These are phyloP conservation scores for Lucilia sericata DNA, from an alignment of 1,140 invertebrate species.

Conservation along the genomic window DNA sequence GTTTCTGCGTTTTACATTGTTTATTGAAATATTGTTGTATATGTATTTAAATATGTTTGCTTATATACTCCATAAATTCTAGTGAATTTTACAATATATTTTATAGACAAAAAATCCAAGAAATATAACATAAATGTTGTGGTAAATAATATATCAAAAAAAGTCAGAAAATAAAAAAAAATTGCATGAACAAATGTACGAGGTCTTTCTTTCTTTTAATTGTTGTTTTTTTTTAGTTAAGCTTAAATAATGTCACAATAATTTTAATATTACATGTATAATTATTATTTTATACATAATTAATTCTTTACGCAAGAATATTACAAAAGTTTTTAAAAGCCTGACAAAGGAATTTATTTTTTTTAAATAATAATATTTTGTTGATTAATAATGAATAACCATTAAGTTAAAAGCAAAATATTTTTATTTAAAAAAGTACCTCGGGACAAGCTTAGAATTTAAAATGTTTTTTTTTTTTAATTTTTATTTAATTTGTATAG, in stretches of 20 bases:
- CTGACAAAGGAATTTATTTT: neutral
- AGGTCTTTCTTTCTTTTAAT: neutral
- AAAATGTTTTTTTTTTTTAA: neutral
- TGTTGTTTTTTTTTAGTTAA: neutral
- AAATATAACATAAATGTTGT: slow-evolving; percentile 6
- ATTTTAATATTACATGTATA: too few species aligned
- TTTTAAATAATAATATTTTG: slow-evolving; percentile 2
- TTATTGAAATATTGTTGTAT: neutral
- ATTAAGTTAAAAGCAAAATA: neutral
- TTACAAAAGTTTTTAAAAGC: too few species aligned
- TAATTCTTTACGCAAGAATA: too few species aligned
- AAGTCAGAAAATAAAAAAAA: neutral
- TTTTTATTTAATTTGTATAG: neutral
- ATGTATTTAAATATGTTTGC: neutral
- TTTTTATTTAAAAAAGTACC: neutral
- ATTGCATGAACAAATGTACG: neutral
- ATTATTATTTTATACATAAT: too few species aligned
- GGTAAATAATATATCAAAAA: neutral
- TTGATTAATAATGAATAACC: neutral
- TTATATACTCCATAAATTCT: neutral
- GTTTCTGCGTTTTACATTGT: neutral
- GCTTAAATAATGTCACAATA: neutral
- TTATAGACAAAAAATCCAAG: neutral
- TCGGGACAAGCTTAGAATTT: neutral
- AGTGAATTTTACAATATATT: neutral